phyloP scores from a whole-genome alignment of 2,888 invertebrate genomes.

The Mimas tiliae region DNA sequence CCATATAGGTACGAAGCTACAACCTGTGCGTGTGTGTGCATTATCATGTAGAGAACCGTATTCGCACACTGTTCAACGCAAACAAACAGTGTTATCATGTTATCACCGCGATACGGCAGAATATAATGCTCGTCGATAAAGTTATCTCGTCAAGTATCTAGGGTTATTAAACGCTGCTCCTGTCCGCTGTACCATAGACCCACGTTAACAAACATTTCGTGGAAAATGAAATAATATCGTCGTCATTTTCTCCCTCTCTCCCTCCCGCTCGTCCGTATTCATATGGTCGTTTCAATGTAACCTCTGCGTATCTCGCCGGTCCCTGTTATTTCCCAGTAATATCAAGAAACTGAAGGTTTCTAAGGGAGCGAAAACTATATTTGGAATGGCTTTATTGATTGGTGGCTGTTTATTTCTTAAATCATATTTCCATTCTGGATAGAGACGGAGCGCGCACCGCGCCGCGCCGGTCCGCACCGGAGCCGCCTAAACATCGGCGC shows the following conservation, averaged over 20 bases:
- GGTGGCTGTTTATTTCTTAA: slow-evolving; percentile 44
- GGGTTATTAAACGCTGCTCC: slow-evolving; percentile 34
- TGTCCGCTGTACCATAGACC: slow-evolving; percentile 10
- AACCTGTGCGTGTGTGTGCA: neutral
- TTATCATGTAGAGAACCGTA: slow-evolving; percentile 36
- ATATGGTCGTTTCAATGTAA: slow-evolving; percentile 17
- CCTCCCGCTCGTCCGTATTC: slow-evolving; percentile 6
- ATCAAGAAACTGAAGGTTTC: slow-evolving; percentile 15
- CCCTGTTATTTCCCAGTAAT: slow-evolving; percentile 19
- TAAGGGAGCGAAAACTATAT: slow-evolving; percentile 33
- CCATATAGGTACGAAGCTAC: neutral
- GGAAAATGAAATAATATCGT: slow-evolving; percentile 36
- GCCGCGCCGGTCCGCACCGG: slow-evolving; percentile 9
- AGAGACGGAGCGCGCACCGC: neutral
- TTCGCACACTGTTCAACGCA: slow-evolving; percentile 46
- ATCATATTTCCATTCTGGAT: slow-evolving; percentile 32
- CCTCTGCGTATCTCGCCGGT: slow-evolving; percentile 7
- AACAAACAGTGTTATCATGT: slow-evolving; percentile 59
- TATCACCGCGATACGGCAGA: slow-evolving; percentile 60
- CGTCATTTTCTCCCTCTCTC: neutral
- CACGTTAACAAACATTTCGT: slow-evolving; percentile 19
- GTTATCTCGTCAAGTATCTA: slow-evolving; percentile 42
- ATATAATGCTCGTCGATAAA: slow-evolving; percentile 59
- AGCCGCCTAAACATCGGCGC: slow-evolving; percentile 41
- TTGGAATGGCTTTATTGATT: slow-evolving; percentile 45